Conservation (phyloP, 2,113 vertebrate genomes). For the Pomatorhinus ruficollis region DNA sequence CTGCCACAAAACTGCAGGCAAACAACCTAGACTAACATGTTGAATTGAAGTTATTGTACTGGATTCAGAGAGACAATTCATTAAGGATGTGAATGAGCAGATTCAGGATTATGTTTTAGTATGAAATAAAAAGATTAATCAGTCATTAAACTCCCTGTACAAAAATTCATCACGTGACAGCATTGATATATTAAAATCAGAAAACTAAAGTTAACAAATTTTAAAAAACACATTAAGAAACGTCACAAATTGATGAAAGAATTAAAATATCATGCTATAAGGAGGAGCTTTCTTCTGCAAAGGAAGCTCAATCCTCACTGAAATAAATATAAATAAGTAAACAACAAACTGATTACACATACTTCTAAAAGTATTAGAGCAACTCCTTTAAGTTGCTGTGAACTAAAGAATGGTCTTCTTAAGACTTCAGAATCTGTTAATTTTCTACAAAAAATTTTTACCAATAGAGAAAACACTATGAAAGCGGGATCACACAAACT, state of each 20-base stretch:
- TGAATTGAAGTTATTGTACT: background rate
- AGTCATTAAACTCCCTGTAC: background rate
- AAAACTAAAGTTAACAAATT: background rate
- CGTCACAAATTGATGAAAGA: background rate
- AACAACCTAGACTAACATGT: background rate
- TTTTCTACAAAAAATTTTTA: background rate
- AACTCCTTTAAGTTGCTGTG: background rate
- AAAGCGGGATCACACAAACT: background rate
- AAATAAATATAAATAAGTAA: background rate
- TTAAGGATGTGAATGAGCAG: background rate
- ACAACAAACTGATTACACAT: background rate
- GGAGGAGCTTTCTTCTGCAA: background rate
- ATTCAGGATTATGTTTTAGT: background rate
- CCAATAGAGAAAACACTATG: background rate
- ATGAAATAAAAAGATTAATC: slow-evolving; percentile 4
- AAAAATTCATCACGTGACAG: background rate
- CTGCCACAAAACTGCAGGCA: background rate
- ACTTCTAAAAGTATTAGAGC: background rate
- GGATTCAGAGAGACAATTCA: background rate
- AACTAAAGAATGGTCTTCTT: background rate
- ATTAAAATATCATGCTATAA: background rate
- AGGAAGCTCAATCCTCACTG: background rate
- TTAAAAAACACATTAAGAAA: background rate
- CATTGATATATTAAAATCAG: background rate
- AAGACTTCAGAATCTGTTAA: background rate